phyloP scores from a whole-genome alignment of 2,797 vertebrate species.

The Hydrolagus colliei region DNA sequence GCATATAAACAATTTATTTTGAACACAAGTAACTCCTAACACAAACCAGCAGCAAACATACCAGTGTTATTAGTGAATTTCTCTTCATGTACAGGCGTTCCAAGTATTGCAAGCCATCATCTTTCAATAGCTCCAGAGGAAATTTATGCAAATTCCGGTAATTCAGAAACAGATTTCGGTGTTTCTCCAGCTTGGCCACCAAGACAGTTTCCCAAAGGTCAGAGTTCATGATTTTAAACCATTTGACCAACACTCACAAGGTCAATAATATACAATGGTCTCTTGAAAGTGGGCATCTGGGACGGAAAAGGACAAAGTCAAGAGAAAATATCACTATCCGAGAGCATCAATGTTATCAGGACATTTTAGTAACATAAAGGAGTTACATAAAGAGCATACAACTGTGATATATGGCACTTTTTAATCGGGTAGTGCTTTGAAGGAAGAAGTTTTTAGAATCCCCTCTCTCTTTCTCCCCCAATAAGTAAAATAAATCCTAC shows the following conservation, averaged over 20 bases:
- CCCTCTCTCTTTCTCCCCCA: too few relatives aligned
- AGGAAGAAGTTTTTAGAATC: too few relatives aligned
- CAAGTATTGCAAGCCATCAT: slow-evolving; percentile 85
- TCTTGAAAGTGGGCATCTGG: neutral
- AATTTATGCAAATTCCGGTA: slow-evolving; percentile 85
- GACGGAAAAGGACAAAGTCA: too few relatives aligned
- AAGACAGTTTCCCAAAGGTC: slow-evolving; percentile 84
- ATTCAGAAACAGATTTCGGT: slow-evolving; percentile 96
- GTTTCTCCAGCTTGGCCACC: slow-evolving; percentile 85
- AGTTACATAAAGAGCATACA: too few relatives aligned
- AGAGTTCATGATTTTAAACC: slow-evolving; percentile 66
- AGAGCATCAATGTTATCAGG: too few relatives aligned
- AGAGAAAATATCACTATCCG: too few relatives aligned
- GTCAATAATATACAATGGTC: neutral
- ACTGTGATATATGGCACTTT: too few relatives aligned
- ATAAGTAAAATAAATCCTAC: too few relatives aligned
- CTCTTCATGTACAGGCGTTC: slow-evolving; percentile 97
- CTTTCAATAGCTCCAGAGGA: slow-evolving; percentile 80
- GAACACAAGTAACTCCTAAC: neutral
- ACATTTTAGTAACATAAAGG: too few relatives aligned
- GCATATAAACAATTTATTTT: neutral
- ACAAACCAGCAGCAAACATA: slow-evolving; percentile 49
- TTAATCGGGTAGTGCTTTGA: too few relatives aligned
- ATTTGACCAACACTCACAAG: neutral
- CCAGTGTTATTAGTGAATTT: slow-evolving; percentile 88